phyloP scores from a whole-genome alignment of 2,113 vertebrate genomes.

The Corydoras maculifer region DNA sequence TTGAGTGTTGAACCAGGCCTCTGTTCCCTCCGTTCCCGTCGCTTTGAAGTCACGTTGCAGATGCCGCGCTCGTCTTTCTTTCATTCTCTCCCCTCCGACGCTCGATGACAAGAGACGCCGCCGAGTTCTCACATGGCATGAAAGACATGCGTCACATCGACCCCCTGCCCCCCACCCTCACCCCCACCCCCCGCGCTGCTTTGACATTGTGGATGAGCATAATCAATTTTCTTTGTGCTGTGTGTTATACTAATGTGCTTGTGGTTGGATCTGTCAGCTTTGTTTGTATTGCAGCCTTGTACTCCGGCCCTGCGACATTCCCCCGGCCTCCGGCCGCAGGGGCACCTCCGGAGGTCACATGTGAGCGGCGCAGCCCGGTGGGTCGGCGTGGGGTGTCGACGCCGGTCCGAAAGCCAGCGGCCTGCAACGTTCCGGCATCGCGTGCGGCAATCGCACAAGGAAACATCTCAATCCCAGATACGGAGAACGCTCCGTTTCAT shows the following conservation, averaged over 20 bases:
- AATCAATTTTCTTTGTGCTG: constrained; percentile 16
- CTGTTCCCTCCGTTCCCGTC: constrained; percentile 9
- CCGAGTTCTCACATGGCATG: constrained; percentile 44
- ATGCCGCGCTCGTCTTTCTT: constrained; percentile 25
- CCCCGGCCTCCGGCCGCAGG: constrained; percentile 9
- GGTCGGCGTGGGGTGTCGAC: not conserved
- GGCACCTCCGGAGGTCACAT: constrained; percentile 22
- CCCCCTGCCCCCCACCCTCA: not conserved
- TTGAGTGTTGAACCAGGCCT: constrained; percentile 23
- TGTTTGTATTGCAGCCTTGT: constrained; percentile 24
- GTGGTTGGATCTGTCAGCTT: constrained; percentile 11
- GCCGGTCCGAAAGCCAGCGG: not conserved
- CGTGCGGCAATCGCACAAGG: not conserved
- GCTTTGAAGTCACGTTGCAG: constrained; percentile 41
- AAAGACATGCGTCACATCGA: constrained; percentile 8
- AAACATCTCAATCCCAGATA: constrained; percentile 10
- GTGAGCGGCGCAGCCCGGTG: constrained; percentile 6
- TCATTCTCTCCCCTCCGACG: constrained; percentile 35
- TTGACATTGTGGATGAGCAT: constrained; percentile 7
- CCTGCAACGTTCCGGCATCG: not conserved
- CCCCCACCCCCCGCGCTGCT: not conserved
- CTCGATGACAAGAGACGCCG: constrained; percentile 48
- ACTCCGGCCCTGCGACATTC: constrained; percentile 15
- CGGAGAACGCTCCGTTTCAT: not conserved
- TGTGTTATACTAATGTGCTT: constrained; percentile 17